These are phyloP conservation scores for Gryon sp. DNA, from an alignment of 1,140 invertebrate genomes.

Conservation along the genomic window DNA sequence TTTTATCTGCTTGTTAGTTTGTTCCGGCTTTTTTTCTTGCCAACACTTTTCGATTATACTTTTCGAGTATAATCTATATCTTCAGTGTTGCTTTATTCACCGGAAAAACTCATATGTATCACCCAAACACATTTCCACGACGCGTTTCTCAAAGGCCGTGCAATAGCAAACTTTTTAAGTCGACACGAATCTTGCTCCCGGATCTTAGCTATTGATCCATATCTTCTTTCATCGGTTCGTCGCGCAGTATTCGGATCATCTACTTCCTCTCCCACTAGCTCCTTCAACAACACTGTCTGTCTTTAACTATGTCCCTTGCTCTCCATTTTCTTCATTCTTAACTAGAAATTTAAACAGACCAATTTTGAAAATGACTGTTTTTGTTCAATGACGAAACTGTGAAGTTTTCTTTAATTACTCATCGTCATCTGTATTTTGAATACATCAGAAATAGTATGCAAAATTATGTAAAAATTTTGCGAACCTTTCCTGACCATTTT, in stretches of 20 bases:
- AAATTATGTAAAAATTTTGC: conserved; percentile 63
- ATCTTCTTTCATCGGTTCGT: conserved; percentile 29
- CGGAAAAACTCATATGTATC: conserved; percentile 53
- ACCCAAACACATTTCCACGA: conserved; percentile 45
- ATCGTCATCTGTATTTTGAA: conserved; percentile 60
- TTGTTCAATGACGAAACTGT: conserved; percentile 20
- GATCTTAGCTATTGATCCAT: conserved; percentile 47
- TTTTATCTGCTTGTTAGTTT: conserved; percentile 36
- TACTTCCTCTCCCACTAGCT: neutral
- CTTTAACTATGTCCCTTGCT: too few relatives aligned
- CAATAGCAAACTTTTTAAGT: conserved; percentile 54
- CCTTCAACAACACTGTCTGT: too few relatives aligned
- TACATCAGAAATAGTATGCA: conserved; percentile 60
- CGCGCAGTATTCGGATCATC: conserved; percentile 1
- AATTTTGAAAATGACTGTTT: conserved; percentile 11
- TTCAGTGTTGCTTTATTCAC: conserved; percentile 34
- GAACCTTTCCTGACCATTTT: conserved; percentile 60
- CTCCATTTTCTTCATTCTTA: too few relatives aligned
- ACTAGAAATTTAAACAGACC: conserved; percentile 4
- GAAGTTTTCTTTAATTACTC: conserved; percentile 63
- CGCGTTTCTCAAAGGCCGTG: conserved; percentile 45
- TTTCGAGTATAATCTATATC: conserved; percentile 44
- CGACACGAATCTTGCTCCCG: conserved; percentile 45
- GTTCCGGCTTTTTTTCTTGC: conserved; percentile 3
- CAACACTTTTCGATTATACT: conserved; percentile 31